Evolutionary conservation across 35 echinoderm and acorn worm species (phyloP).

Genomic region (Ophioderma brevispina): DNA sequence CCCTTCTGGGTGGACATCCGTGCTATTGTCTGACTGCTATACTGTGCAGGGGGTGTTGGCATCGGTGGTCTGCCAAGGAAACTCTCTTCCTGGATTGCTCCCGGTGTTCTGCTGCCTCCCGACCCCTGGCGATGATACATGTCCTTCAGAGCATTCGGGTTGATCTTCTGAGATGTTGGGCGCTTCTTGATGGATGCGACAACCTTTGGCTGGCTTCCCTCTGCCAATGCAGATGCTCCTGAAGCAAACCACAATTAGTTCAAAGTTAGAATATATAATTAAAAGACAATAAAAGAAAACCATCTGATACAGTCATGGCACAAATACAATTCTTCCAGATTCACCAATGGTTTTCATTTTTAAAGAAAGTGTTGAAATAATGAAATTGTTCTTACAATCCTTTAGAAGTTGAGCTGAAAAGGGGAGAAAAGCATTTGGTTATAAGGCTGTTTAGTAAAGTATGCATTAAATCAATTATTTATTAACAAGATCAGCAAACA

Average conservation of each 20-base stretch:
- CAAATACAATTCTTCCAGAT: too few species aligned
- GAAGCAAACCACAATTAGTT: neutral
- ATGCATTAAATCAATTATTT: too few species aligned
- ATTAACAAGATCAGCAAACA: too few species aligned
- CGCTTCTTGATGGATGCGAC: slow-evolving; percentile 60
- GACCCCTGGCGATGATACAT: slow-evolving; percentile 55
- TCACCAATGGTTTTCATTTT: too few species aligned
- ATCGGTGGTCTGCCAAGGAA: slow-evolving; percentile 23
- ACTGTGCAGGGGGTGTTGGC: neutral
- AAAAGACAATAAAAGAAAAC: too few species aligned
- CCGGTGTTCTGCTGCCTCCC: slow-evolving; percentile 13
- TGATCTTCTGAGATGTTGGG: slow-evolving; percentile 50
- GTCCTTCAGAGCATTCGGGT: slow-evolving; percentile 27
- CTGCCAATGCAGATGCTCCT: neutral
- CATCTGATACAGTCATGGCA: too few species aligned
- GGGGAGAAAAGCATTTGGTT: too few species aligned
- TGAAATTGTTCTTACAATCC: too few species aligned
- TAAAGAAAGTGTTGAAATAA: too few species aligned
- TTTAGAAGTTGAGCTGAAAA: too few species aligned
- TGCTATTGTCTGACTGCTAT: slow-evolving; percentile 58
- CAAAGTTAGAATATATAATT: neutral
- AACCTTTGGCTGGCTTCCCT: neutral
- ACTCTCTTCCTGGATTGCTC: slow-evolving; percentile 11
- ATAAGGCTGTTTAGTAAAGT: too few species aligned
- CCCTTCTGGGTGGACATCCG: slow-evolving; percentile 44